Evolutionary conservation across 92 coral and sea anemone species (phyloP), one percentile per base, ranked within the genome.

Genomic region (Montipora capitata): DNA sequence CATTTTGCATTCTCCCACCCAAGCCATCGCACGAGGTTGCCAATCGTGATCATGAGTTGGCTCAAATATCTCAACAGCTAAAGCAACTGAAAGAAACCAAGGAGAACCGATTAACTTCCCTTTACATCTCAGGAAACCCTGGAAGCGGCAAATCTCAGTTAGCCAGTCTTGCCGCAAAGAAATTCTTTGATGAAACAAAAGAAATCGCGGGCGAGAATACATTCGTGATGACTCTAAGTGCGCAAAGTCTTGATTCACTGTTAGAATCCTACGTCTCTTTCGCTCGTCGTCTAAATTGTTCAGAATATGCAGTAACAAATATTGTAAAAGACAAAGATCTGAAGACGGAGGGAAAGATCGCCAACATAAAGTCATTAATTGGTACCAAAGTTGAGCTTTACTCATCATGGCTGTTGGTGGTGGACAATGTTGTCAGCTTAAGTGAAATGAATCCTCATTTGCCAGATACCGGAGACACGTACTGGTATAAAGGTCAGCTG

Each of bases 221-320:
- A 20, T 84, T 78, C 65, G 85, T 90, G 15, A 83, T 90, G 72
- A 90, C 93, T 16, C n/a, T 90, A 15, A 78, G 79, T 45, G 93
- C 90, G 4, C 65, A 74, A 78, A 79, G 51, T 41, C 58, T 9
- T 9, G 82, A 84, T 43, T 41, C 90, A 3, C 85, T 90, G 49
- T 62, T 90, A 10, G 76, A 84, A n/a, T 90, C 93, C 3, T 90
- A 90, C 39, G 18, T 70, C 15, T 59, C 38, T 39, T 67, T 90
- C 27, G 87, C 94, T 11, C 77, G 77, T 12, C 76, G 40, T 10
- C 58, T 85, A 0, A 79, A 51, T n/a, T 90, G 94, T 44, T 70
- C 79, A 5, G 87, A 90, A 5, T 20, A 74, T 63, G 61, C 69
- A 15, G 40, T 91, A 17, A 35, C 91, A 62, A 78, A 58, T 48